phyloP scores from a whole-genome alignment of 2,888 invertebrate genomes.

The Dyspetes luteomarginatus region DNA sequence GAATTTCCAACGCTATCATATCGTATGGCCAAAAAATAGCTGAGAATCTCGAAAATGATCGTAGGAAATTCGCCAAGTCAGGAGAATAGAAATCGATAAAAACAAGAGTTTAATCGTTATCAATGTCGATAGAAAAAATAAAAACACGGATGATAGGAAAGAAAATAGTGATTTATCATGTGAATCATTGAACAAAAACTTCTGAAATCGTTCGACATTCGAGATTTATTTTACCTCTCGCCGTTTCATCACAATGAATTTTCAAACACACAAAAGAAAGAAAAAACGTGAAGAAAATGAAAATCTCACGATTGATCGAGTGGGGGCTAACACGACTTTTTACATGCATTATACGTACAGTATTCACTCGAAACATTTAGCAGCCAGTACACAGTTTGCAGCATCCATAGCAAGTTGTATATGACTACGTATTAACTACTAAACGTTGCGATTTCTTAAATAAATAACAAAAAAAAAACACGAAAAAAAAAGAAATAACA shows the following conservation, averaged over 20 bases:
- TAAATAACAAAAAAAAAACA: conserved; percentile 38
- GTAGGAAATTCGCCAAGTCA: background rate
- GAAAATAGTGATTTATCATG: background rate
- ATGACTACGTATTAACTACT: conserved; percentile 80
- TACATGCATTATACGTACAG: conserved; percentile 79
- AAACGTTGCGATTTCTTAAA: conserved; percentile 78
- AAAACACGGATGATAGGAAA: too few species aligned
- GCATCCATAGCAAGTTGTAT: conserved; percentile 81
- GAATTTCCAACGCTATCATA: background rate
- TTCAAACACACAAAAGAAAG: background rate
- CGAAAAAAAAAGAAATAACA: conserved; percentile 42
- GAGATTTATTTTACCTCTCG: conserved; percentile 9
- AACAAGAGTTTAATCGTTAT: background rate
- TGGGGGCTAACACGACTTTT: conserved; percentile 73
- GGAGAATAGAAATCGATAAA: background rate
- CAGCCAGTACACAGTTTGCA: conserved; percentile 80
- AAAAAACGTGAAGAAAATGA: background rate
- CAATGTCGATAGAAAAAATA: background rate
- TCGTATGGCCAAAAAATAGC: background rate
- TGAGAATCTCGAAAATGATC: background rate
- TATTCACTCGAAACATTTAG: conserved; percentile 81
- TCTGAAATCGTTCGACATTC: background rate
- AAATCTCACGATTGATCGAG: conserved; percentile 64
- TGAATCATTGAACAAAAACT: background rate
- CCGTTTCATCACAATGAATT: conserved; percentile 6